Evolutionary conservation across 2,113 vertebrate species (phyloP).

Genomic region (Xenopus borealis): DNA sequence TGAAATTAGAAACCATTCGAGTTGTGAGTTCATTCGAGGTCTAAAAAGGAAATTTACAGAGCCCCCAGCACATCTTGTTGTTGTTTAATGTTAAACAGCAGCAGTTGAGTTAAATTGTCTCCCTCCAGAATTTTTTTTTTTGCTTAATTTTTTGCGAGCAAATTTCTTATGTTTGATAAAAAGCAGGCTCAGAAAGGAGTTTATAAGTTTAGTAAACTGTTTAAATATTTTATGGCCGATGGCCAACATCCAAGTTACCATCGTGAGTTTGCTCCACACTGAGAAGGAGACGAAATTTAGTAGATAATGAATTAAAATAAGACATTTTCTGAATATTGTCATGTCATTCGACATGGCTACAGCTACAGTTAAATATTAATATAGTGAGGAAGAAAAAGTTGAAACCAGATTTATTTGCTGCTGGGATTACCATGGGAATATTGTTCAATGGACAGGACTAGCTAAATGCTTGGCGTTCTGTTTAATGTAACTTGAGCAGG

Average conservation of each 20-base stretch:
- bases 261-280: not conserved
- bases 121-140: no score
- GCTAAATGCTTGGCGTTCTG: no score
- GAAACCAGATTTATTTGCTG: no score
- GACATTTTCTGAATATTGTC: not conserved
- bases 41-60: no score
- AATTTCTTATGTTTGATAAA: conserved; percentile 5
- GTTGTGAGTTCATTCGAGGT: no score
- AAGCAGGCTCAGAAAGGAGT: conserved; percentile 5
- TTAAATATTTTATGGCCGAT: conserved; percentile 18
- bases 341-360: not conserved
- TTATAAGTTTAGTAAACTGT: conserved; percentile 31
- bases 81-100: not conserved
- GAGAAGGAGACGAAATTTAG: not conserved
- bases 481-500: no score
- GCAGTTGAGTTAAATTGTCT: not conserved
- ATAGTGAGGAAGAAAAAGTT: not conserved
- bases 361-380: conserved; percentile 1
- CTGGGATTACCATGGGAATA: not conserved
- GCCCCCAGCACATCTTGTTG: no score
- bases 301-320: conserved; percentile 14
- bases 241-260: conserved; percentile 18
- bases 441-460: not conserved
- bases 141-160: no score
- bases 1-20: no score